Evolutionary conservation across 2,113 vertebrate species (phyloP), one percentile per base, ranked within the genome.

Genomic region (Albula goreensis): DNA sequence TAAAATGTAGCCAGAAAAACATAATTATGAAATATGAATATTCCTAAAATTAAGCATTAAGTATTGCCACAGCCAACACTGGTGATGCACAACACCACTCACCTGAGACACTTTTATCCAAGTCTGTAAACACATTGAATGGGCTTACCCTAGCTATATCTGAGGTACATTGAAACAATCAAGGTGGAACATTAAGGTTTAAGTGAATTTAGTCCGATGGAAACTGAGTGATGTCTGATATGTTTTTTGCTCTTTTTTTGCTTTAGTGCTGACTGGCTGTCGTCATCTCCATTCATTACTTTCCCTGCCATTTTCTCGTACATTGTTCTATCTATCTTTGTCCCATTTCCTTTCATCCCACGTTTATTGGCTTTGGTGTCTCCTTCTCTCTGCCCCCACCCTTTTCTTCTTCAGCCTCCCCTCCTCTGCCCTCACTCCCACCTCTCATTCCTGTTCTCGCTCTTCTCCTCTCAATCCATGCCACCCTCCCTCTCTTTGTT

Each of bases 381-480:
- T 48, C 51, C 50, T 66, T 83, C 15, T 63, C 31, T 66, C 81
- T 92, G 88, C 87, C 86, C 89, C 87, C 88, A 87, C 51, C 19
- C 52, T 83, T 51, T 82, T 87, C 89, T 53, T 52, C 78, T 13
- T 56, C 13, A 22, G 15, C 77, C 83, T 9, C 87, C 74, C 85
- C 86, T 86, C 87, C 85, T 86, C 31, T 88, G 88, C 88, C 86
- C 82, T 74, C 84, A 49, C 51, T 79, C 85, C 66, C 81, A 52
- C 83, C 50, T 57, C 80, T 92, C 90, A 83, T 50, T 84, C 89
- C 63, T 41, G 10, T 41, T 41, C 31, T 41, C 31, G 0, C 31
- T 41, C 31, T 41, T 41, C 63, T 48, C 83, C 48, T 49, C 31
- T 57, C 77, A 3, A 19, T 85, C n/a, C 79, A 13, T 6, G 2